Percentiles rank a stretch among this genome's conserved stretches.
Conservation (phyloP, 2,888 invertebrate genomes). For the Mimachlamys varia region DNA sequence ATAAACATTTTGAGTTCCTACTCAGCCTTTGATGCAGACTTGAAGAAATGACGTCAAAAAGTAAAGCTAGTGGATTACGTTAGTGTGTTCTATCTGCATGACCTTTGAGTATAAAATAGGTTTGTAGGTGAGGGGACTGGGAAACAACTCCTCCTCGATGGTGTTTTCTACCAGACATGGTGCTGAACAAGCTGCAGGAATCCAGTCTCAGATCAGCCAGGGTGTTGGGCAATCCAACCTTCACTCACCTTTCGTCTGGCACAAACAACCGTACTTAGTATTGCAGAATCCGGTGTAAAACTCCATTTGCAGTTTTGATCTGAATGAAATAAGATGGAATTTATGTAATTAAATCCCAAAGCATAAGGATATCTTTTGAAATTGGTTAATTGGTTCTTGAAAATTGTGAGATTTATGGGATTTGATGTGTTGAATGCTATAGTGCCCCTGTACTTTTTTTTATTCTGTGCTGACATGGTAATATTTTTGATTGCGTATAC, state of each 20-base stretch:
- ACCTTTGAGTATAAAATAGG: background rate
- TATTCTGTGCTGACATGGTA: background rate
- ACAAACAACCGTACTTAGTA: background rate
- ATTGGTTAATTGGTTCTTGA: conserved; percentile 17
- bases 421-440: background rate
- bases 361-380: background rate
- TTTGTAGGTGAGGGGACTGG: background rate
- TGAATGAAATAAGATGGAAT: background rate
- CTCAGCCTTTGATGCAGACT: too few species aligned
- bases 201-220: background rate
- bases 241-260: background rate
- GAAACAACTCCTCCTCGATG: background rate
- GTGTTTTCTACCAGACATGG: background rate
- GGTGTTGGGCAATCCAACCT: background rate
- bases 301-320: background rate
- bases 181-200: background rate
- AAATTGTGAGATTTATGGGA: conserved; percentile 15
- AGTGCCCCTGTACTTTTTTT: conserved; percentile 12
- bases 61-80: background rate
- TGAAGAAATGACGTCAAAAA: background rate
- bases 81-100: background rate
- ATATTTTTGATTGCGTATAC: background rate
- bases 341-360: background rate
- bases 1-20: background rate
- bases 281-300: background rate